phyloP scores from a whole-genome alignment of 2,888 invertebrate genomes.

The Sphaerophoria rueppellii region DNA sequence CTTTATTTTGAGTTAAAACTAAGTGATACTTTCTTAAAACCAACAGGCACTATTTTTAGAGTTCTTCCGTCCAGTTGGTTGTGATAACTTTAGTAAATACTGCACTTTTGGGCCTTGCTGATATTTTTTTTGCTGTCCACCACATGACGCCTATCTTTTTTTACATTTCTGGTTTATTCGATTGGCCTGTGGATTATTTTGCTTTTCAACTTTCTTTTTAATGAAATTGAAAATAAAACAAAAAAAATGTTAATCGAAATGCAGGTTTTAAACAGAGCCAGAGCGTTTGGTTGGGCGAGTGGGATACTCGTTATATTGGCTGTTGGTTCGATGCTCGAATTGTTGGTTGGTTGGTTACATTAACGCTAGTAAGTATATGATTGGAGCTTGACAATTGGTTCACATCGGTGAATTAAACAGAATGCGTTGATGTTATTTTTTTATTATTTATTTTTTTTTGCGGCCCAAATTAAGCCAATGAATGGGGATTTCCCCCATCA shows the following conservation, averaged over 20 bases:
- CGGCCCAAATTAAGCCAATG: conserved; percentile 33
- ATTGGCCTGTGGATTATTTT: conserved; percentile 7
- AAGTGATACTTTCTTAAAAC: too few relatives aligned
- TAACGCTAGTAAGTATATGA: conserved; percentile 38
- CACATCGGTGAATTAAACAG: conserved; percentile 39
- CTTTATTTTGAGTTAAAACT: too few relatives aligned
- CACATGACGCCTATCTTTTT: conserved; percentile 22
- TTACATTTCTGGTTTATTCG: neutral
- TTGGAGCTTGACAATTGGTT: conserved; percentile 46
- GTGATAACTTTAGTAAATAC: neutral
- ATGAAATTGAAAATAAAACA: neutral
- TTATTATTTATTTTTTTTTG: neutral
- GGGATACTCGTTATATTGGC: neutral
- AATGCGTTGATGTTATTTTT: conserved; percentile 26
- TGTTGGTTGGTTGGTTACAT: conserved; percentile 30
- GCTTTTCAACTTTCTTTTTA: neutral
- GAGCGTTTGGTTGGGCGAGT: neutral
- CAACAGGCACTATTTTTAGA: too few relatives aligned
- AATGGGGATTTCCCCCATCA: conserved; percentile 21
- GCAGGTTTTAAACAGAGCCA: conserved; percentile 5
- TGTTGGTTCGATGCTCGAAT: conserved; percentile 7
- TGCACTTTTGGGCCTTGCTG: neutral
- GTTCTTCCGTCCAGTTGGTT: neutral
- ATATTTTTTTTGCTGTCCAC: neutral
- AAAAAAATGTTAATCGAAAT: conserved; percentile 28